Base-by-base conservation (phyloP, 1,140 invertebrate genomes). In the Episyrphus balteatus region DNA sequence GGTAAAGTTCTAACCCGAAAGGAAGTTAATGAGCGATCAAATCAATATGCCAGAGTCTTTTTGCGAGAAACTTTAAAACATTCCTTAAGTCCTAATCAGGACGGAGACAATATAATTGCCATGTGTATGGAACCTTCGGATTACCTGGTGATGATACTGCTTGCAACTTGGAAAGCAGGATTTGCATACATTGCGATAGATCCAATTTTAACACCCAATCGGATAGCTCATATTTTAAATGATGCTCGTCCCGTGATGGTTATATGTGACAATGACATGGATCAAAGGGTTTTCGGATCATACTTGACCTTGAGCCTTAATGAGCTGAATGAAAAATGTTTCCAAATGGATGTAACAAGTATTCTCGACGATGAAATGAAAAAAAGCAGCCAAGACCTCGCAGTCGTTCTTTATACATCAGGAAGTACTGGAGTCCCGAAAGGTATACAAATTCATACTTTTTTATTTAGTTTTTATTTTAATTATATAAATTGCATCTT, bases 401-500 rank as follows among this genome's bases (percentile, higher is more conserved):
- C 82, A 9, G 84, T 90, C 13, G 81, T 94, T 34, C 72, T 92
- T 5, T 95, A 94, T 58, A 96, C 92, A 39, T 94, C 90, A 41
- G 92, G 92, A 33, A 93, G 90, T 61, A 94, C 91, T 11, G 92
- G 92, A 38, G 73, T 86, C 34, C 91, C 92, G 3, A 95, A 95
- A 80, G 92, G 84, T 13, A 90, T 93, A 2, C 77, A n/a, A n/a
- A n/a, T n/a, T n/a, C n/a, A n/a, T n/a, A n/a, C n/a, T n/a, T n/a
- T n/a, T n/a, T n/a, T n/a, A n/a, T n/a, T n/a, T n/a, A n/a, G n/a
- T n/a, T n/a, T n/a, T n/a, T n/a, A n/a, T n/a, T n/a, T n/a, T n/a
- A n/a, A n/a, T n/a, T n/a, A n/a, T n/a, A n/a, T n/a, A n/a, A n/a
- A n/a, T n/a, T n/a, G n/a, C n/a, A n/a, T n/a, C n/a, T n/a, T n/a